Percentiles rank a stretch among this genome's conserved stretches.
These are phyloP conservation scores for Antechinus flavipes DNA, from an alignment of 2,113 vertebrate genomes.

Conservation along the genomic window DNA sequence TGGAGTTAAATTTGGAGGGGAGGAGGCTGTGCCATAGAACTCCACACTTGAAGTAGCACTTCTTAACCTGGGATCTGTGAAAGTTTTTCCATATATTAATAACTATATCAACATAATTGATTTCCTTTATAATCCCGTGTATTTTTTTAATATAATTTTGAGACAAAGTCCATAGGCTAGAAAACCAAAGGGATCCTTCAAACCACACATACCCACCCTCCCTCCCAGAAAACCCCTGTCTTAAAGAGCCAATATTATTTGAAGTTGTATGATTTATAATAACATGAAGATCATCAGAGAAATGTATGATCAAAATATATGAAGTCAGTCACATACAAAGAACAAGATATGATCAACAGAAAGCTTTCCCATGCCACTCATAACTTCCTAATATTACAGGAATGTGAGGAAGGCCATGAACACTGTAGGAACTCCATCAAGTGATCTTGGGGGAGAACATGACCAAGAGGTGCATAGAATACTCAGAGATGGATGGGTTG, in stretches of 20 bases:
- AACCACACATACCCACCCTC: neutral
- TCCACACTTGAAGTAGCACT: neutral
- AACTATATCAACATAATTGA: neutral
- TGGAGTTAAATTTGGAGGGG: neutral
- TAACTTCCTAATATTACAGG: neutral
- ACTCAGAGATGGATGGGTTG: neutral
- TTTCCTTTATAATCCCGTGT: neutral
- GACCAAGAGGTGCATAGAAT: neutral
- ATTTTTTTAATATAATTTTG: neutral
- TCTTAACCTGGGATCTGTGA: neutral
- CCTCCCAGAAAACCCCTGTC: neutral
- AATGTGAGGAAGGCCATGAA: neutral
- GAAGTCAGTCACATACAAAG: neutral
- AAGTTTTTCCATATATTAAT: neutral
- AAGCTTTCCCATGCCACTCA: neutral
- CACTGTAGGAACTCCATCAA: neutral
- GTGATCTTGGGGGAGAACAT: neutral
- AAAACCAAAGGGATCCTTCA: neutral
- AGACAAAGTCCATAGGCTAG: neutral
- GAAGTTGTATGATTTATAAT: neutral
- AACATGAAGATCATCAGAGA: neutral
- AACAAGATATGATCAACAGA: neutral
- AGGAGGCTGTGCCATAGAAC: neutral
- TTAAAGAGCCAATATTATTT: neutral
- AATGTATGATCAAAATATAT: neutral